phyloP scores from a whole-genome alignment of 35 echinoderm and acorn worm species.

The Apostichopus californicus region DNA sequence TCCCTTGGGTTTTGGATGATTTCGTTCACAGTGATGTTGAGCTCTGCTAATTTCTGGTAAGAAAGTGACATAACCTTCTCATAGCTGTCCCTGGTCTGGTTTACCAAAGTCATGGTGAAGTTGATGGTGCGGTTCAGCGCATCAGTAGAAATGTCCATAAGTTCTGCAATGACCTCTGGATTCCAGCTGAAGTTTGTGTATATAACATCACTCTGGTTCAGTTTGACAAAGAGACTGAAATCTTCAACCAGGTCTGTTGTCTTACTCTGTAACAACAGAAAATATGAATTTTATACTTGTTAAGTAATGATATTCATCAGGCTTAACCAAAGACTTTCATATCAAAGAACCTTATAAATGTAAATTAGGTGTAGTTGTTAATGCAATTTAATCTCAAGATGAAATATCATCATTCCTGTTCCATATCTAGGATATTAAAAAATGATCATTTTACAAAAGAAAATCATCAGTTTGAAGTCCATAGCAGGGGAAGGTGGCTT shows the following conservation, averaged over 20 bases:
- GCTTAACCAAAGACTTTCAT: too few relatives aligned
- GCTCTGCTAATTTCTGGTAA: neutral
- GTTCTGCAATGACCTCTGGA: slow-evolving; percentile 76
- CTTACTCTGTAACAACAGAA: too few relatives aligned
- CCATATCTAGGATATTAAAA: too few relatives aligned
- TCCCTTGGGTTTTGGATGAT: slow-evolving; percentile 66
- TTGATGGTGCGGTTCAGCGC: slow-evolving; percentile 65
- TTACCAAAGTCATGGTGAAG: slow-evolving; percentile 55
- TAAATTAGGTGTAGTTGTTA: too few relatives aligned
- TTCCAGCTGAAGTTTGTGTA: slow-evolving; percentile 99
- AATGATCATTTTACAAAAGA: too few relatives aligned
- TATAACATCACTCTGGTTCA: slow-evolving; percentile 92
- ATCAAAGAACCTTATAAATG: too few relatives aligned
- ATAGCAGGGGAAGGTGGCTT: too few relatives aligned
- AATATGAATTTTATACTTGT: too few relatives aligned
- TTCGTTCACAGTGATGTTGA: slow-evolving; percentile 53
- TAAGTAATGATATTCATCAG: too few relatives aligned
- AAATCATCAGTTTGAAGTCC: too few relatives aligned
- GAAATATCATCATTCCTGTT: too few relatives aligned
- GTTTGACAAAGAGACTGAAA: slow-evolving; percentile 70
- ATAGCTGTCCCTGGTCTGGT: slow-evolving; percentile 54
- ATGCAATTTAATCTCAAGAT: too few relatives aligned
- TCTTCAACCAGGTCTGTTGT: slow-evolving; percentile 59
- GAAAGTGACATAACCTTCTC: neutral
- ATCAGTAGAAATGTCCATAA: slow-evolving; percentile 67